These are phyloP conservation scores for Aricia artaxerxes DNA, from an alignment of 2,888 invertebrate genomes.

Conservation along the genomic window DNA sequence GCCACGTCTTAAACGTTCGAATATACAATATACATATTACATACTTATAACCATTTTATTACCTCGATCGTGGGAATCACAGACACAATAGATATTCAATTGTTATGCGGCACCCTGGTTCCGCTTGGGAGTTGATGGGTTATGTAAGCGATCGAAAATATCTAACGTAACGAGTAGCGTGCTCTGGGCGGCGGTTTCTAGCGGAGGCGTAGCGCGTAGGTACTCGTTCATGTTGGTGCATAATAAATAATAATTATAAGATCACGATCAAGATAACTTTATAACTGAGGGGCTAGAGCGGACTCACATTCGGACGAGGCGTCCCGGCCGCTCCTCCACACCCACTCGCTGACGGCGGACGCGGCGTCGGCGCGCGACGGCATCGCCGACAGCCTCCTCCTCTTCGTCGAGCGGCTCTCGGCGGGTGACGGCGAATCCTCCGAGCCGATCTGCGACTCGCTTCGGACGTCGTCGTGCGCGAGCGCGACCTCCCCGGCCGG, in stretches of 20 bases:
- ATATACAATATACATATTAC: background rate
- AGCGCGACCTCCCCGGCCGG: background rate
- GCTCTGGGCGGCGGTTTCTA: background rate
- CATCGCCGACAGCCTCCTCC: background rate
- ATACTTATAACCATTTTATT: background rate
- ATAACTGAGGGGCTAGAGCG: background rate
- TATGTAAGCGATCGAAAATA: background rate
- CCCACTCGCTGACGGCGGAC: conserved; percentile 58
- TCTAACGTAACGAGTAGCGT: background rate
- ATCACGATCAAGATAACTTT: too few relatives aligned
- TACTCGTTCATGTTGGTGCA: too few relatives aligned
- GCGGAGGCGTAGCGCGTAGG: background rate
- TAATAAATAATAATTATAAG: too few relatives aligned
- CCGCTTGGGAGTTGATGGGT: too few relatives aligned
- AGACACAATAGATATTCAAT: too few relatives aligned
- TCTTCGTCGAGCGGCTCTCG: background rate
- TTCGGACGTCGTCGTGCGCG: background rate
- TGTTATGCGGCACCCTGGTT: too few relatives aligned
- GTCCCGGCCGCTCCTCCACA: conserved; percentile 45
- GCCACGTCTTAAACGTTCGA: conserved; percentile 25
- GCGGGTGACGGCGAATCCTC: background rate
- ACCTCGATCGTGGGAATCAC: too few relatives aligned
- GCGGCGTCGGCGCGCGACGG: conserved; percentile 34
- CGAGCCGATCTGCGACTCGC: background rate
- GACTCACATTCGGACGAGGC: conserved; percentile 15